Evolutionary conservation across 2,888 invertebrate species (phyloP).

Genomic region (Idaea biselata): DNA sequence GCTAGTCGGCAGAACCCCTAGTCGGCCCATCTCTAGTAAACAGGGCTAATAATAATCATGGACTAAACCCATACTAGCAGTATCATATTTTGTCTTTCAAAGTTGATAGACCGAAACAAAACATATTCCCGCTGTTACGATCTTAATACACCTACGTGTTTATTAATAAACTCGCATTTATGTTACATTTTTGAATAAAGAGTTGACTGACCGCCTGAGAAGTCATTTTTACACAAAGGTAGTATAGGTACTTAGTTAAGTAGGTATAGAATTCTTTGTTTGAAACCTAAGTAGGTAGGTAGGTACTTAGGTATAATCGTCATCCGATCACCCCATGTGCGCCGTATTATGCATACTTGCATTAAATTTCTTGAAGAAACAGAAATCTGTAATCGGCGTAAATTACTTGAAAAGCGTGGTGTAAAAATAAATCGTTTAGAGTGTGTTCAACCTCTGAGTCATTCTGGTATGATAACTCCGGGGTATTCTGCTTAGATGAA

Average conservation of each 20-base stretch:
- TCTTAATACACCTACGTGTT: too few relatives aligned
- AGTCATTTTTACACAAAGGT: background rate
- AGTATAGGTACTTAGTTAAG: background rate
- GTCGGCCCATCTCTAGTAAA: too few relatives aligned
- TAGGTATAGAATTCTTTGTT: background rate
- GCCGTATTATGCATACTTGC: background rate
- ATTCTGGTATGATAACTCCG: too few relatives aligned
- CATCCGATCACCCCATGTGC: background rate
- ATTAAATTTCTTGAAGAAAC: background rate
- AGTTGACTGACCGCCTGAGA: background rate
- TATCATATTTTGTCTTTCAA: too few relatives aligned
- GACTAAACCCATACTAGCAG: too few relatives aligned
- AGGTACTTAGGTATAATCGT: background rate
- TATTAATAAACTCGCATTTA: too few relatives aligned
- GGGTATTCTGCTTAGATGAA: too few relatives aligned
- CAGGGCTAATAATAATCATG: too few relatives aligned
- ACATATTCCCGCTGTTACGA: too few relatives aligned
- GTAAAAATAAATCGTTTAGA: background rate
- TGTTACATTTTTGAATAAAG: background rate
- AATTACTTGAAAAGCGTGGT: background rate
- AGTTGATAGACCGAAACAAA: too few relatives aligned
- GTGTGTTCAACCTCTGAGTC: conserved; percentile 4
- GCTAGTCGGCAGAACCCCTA: too few relatives aligned
- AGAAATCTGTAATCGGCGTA: background rate
- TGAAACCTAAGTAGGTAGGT: background rate